These are phyloP conservation scores for Frieseomelitta varia DNA, from an alignment of 1,140 invertebrate genomes.

Conservation along the genomic window DNA sequence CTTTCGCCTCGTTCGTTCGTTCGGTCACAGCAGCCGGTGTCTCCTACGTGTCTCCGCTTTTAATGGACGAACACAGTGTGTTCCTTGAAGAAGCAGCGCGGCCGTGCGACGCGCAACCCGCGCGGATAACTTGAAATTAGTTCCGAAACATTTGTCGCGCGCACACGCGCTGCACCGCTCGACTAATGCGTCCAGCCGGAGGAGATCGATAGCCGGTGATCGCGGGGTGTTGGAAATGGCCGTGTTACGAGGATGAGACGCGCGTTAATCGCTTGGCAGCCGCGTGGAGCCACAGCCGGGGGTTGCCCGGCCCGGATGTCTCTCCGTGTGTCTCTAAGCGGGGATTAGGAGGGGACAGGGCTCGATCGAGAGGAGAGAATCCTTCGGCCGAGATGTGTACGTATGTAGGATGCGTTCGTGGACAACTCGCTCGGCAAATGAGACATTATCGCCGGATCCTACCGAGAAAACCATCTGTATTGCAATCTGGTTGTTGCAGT, in stretches of 20 bases:
- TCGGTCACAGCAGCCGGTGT: constrained; percentile 32
- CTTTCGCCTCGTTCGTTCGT: background rate
- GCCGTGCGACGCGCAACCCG: constrained; percentile 22
- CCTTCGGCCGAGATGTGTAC: background rate
- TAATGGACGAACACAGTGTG: constrained; percentile 47
- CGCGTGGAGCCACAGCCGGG: background rate
- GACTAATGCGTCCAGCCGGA: constrained; percentile 69
- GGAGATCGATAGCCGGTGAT: constrained; percentile 56
- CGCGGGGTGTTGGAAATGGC: constrained; percentile 1
- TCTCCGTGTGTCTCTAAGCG: constrained; percentile 9
- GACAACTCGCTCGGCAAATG: background rate
- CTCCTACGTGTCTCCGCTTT: constrained; percentile 49
- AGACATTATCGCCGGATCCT: background rate
- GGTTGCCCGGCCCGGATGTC: constrained; percentile 6
- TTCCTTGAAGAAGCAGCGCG: constrained; percentile 60
- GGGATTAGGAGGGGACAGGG: background rate
- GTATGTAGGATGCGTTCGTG: background rate
- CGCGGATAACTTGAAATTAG: constrained; percentile 77
- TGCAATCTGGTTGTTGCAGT: no score
- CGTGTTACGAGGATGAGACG: background rate
- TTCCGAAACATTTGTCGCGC: constrained; percentile 76
- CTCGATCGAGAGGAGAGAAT: background rate
- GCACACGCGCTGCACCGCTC: constrained; percentile 57
- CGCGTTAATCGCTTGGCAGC: constrained; percentile 17
- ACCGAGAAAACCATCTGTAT: background rate